Base-by-base conservation (phyloP, 2,113 vertebrate species). In the Mobula hypostoma region DNA sequence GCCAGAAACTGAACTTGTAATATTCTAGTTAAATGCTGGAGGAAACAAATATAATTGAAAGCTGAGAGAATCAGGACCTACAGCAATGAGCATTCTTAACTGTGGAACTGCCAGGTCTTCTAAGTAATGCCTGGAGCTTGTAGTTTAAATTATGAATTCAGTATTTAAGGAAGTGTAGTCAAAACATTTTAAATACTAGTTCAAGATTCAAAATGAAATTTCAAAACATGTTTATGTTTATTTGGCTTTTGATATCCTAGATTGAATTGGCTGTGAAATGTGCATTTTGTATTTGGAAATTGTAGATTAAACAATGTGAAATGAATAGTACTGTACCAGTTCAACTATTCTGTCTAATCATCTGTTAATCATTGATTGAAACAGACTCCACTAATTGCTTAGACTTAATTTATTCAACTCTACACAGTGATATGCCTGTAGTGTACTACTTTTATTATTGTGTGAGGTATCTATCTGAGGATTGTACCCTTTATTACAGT, bases 91-190 rank as follows among this genome's bases (percentile, higher is more conserved):
- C 56, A 63, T 88, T 88, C 21, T 58, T 7, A 88, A 58, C 11
- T 63, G 56, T 63, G 14, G 24, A 63, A n/a, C 24, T 88, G 29
- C 29, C 61, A 24, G 3, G 21, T 83, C 80, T 83, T 48, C 80
- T 8, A 40, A 7, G 8, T 56, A 83, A 83, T 21, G 80, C 21
- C 19, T 80, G 40, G 8, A 48, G 21, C 24, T 61, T 2, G 24
- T 88, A 88, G 58, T 63, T 88, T 61, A 87, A 87, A n/a, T 58
- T 63, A 88, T 88, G 83, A 88, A 61, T 88, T 4, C 27, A 61
- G 7, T 88, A 63, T 15, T 56, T 61, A 63, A 88, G 5, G 11
- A 56, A 88, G 5, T 88, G 11, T 58, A n/a, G 58, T 58, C 29
- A 70, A 88, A n/a, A 27, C 58, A 88, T 88, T 88, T 85, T 58